These are phyloP conservation scores for Drosophila pseudoobscura DNA, from an alignment of 1,140 invertebrate species.

Conservation along the genomic window DNA sequence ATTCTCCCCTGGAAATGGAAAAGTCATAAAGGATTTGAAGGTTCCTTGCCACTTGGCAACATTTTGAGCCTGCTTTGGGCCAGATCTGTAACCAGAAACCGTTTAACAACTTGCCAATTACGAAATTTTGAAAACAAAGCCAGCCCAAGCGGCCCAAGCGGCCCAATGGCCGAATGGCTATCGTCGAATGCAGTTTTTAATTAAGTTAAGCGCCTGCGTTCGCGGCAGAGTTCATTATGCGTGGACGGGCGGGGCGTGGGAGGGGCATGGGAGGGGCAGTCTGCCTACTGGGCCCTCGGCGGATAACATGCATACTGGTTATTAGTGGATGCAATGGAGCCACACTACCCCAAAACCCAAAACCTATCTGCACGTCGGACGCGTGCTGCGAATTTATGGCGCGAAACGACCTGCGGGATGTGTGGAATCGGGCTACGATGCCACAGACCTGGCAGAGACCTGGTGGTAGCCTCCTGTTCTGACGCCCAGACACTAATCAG, in stretches of 20 bases:
- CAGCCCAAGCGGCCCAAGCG: constrained; percentile 15
- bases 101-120: constrained; percentile 34
- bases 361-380: constrained; percentile 27
- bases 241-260: not conserved
- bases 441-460: not conserved
- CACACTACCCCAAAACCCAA: too few relatives aligned
- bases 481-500: constrained; percentile 68
- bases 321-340: constrained; percentile 29
- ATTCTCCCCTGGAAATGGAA: not conserved
- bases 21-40: constrained; percentile 43
- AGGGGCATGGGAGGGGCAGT: not conserved
- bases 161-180: constrained; percentile 4
- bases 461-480: constrained; percentile 23
- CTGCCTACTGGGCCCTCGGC: constrained; percentile 24
- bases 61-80: constrained; percentile 32
- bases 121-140: constrained; percentile 35
- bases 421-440: constrained; percentile 17
- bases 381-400: constrained; percentile 60
- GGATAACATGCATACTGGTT: constrained; percentile 36
- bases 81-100: not conserved
- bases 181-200: constrained; percentile 72
- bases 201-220: constrained; percentile 74
- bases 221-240: constrained; percentile 68
- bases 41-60: constrained; percentile 28
- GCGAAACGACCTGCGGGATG: constrained; percentile 53